A percentile compares a stretch with the other conserved stretches of the same genome.
Evolutionary conservation across 2,113 vertebrate genomes (phyloP).

Genomic region (Lophius piscatorius): DNA sequence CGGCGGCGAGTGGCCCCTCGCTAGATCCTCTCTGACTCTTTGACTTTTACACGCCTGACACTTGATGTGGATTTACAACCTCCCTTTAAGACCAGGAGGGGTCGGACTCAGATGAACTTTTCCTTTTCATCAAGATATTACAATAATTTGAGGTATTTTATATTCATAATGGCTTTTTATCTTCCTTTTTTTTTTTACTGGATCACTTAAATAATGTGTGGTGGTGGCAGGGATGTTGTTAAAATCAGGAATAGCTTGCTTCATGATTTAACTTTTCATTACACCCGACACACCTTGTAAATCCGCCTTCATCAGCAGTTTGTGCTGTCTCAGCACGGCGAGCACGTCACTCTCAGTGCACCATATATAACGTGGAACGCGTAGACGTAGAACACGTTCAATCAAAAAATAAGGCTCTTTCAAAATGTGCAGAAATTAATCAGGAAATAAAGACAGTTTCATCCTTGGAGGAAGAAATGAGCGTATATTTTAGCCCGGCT

Average conservation of each 20-base stretch:
- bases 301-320: slow-evolving; percentile 66
- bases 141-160: slow-evolving; percentile 64
- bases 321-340: slow-evolving; percentile 54
- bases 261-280: slow-evolving; percentile 70
- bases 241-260: slow-evolving; percentile 68
- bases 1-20: slow-evolving; percentile 57
- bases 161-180: slow-evolving; percentile 60
- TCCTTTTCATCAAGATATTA: slow-evolving; percentile 57
- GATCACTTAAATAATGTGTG: slow-evolving; percentile 68
- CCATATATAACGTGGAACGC: slow-evolving; percentile 64
- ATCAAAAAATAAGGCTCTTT: no score
- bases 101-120: slow-evolving; percentile 55
- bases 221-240: slow-evolving; percentile 65
- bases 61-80: slow-evolving; percentile 61
- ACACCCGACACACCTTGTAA: slow-evolving; percentile 56
- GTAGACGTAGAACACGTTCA: no score
- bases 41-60: slow-evolving; percentile 66
- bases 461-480: no score
- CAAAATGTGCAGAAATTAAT: slow-evolving; percentile 38
- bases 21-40: slow-evolving; percentile 62
- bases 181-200: slow-evolving; percentile 32
- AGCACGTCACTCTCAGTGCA: slow-evolving; percentile 19
- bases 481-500: no score
- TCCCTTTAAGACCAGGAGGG: slow-evolving; percentile 44
- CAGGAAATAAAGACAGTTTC: no score